These are phyloP conservation scores for Chaetodon trifascialis DNA, from an alignment of 2,113 vertebrate genomes.

Conservation along the genomic window DNA sequence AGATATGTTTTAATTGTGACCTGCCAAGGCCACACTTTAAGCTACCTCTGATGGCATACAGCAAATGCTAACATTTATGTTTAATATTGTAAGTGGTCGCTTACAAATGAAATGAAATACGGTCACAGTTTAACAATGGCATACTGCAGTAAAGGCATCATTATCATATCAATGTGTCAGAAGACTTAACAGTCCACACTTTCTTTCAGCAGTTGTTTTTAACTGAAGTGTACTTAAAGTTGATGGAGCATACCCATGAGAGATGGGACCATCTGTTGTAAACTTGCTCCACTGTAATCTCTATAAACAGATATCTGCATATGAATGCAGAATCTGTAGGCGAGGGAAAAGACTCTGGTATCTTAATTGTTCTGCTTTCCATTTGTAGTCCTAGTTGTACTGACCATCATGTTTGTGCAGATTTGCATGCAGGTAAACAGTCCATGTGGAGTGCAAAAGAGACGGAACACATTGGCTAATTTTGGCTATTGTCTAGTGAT, in stretches of 20 bases:
- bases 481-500: not conserved
- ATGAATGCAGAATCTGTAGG: no score
- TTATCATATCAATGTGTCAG: not conserved
- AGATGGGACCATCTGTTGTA: slow-evolving; percentile 8
- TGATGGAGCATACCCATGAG: not conserved
- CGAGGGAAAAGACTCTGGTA: no score
- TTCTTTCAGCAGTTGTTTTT: not conserved
- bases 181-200: not conserved
- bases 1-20: not conserved
- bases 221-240: not conserved
- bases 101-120: not conserved
- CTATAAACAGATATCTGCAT: no score
- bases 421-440: no score
- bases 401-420: no score
- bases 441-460: no score
- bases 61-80: not conserved
- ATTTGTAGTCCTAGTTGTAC: no score
- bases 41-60: not conserved
- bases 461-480: no score
- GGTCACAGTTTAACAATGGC: not conserved
- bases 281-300: not conserved
- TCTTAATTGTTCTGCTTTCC: no score
- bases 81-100: not conserved
- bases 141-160: not conserved
- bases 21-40: not conserved